Evolutionary conservation across 2,888 invertebrate genomes (phyloP).

Genomic region (Heterodera filipjevi): DNA sequence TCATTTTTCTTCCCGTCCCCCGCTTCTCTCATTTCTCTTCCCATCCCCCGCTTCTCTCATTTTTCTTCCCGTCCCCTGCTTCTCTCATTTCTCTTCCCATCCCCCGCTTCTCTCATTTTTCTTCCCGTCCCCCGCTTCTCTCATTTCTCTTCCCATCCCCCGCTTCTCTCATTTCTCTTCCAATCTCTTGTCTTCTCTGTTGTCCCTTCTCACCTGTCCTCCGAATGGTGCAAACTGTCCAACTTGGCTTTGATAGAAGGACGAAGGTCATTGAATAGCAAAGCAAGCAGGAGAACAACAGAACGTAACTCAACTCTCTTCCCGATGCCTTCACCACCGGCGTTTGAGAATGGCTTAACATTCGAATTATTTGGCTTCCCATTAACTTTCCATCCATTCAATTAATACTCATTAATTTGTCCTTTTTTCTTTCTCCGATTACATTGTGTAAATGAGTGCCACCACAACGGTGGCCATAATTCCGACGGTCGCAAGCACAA

Average conservation of each 20-base stretch:
- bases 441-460: constrained; percentile 70
- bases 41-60: not conserved
- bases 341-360: constrained; percentile 71
- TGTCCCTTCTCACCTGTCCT: constrained; percentile 71
- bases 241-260: constrained; percentile 74
- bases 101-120: too few species aligned
- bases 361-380: not conserved
- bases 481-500: constrained; percentile 71
- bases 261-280: constrained; percentile 77
- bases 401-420: not conserved
- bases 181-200: too few species aligned
- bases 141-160: not conserved
- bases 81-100: too few species aligned
- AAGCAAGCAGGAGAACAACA: constrained; percentile 74
- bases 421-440: constrained; percentile 20
- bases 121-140: constrained; percentile 74
- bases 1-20: too few species aligned
- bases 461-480: constrained; percentile 72
- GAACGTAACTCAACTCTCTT: constrained; percentile 72
- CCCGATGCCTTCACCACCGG: constrained; percentile 80
- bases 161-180: not conserved
- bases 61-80: not conserved
- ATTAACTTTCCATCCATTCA: not conserved
- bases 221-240: constrained; percentile 74
- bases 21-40: too few species aligned